Percentiles rank a stretch among this genome's conserved stretches.
Conservation (phyloP, 2,113 vertebrate species). For the Penelope pileata region DNA sequence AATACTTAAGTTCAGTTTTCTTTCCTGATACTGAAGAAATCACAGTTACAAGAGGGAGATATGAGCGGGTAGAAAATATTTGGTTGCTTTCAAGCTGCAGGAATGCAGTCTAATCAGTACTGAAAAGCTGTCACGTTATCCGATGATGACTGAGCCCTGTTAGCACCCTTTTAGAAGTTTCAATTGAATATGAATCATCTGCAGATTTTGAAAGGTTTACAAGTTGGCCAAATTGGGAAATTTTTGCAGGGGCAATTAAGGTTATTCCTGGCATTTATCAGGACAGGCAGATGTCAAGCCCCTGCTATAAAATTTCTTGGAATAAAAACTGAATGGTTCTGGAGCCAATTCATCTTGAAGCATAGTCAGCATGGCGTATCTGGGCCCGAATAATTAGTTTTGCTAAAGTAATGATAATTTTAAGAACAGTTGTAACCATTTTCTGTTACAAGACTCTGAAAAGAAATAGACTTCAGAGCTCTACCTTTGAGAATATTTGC, state of each 20-base stretch:
- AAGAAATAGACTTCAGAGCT: not conserved
- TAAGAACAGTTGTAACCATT: not conserved
- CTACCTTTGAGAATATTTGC: not conserved
- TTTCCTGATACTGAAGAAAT: not conserved
- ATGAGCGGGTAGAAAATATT: not conserved
- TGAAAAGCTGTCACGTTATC: not conserved
- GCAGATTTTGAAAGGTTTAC: not conserved
- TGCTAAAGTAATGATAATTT: not conserved
- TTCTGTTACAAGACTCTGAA: not conserved
- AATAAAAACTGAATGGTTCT: not conserved
- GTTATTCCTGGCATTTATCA: not conserved
- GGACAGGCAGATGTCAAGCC: not conserved
- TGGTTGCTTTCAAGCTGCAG: not conserved
- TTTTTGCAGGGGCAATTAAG: not conserved
- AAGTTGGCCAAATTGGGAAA: not conserved
- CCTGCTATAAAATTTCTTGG: not conserved
- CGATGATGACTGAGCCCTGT: rapidly evolving
- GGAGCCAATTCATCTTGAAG: rapidly evolving
- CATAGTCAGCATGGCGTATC: not conserved
- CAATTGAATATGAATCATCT: not conserved
- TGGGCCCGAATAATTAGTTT: not conserved
- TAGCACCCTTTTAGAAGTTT: not conserved
- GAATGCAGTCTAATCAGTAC: not conserved
- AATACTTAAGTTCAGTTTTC: not conserved
- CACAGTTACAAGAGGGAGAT: not conserved